These are phyloP conservation scores for Ictalurus punctatus DNA, from an alignment of 2,113 vertebrate species.

Conservation along the genomic window DNA sequence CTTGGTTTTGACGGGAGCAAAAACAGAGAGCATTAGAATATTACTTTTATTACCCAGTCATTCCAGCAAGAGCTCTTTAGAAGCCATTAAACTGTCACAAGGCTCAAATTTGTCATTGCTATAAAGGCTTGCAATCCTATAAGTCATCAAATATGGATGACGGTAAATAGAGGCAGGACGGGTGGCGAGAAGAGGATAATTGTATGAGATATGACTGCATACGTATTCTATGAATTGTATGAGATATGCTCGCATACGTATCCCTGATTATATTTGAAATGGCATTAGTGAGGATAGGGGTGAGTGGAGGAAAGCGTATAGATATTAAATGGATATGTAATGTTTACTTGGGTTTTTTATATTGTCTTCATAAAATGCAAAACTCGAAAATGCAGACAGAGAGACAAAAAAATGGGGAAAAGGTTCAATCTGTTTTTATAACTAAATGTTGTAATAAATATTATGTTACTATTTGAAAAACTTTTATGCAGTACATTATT, in stretches of 20 bases:
- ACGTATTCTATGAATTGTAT: conserved; percentile 57
- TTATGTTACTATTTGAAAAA: not conserved
- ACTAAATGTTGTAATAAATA: not conserved
- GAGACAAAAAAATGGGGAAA: not conserved
- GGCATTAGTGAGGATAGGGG: conserved; percentile 18
- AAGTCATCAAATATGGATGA: conserved; percentile 87
- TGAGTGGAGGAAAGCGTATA: not conserved
- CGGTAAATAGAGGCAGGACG: conserved; percentile 74
- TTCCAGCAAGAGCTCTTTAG: conserved; percentile 87
- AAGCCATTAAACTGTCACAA: conserved; percentile 90
- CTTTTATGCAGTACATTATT: not conserved
- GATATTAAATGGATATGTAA: conserved; percentile 35
- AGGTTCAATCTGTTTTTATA: not conserved
- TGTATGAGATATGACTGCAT: conserved; percentile 55
- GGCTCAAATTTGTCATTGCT: conserved; percentile 85
- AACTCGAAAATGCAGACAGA: not conserved
- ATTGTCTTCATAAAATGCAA: not conserved
- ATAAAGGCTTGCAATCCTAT: conserved; percentile 84
- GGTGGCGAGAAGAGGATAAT: conserved; percentile 71
- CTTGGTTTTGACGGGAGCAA: conserved; percentile 82
- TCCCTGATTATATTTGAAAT: conserved; percentile 48
- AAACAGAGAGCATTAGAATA: conserved; percentile 84
- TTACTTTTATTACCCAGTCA: conserved; percentile 83
- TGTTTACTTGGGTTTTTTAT: conserved; percentile 14
- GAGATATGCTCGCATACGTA: conserved; percentile 49